phyloP scores from a whole-genome alignment of 2,113 vertebrate genomes.

The Ophiodon elongatus region DNA sequence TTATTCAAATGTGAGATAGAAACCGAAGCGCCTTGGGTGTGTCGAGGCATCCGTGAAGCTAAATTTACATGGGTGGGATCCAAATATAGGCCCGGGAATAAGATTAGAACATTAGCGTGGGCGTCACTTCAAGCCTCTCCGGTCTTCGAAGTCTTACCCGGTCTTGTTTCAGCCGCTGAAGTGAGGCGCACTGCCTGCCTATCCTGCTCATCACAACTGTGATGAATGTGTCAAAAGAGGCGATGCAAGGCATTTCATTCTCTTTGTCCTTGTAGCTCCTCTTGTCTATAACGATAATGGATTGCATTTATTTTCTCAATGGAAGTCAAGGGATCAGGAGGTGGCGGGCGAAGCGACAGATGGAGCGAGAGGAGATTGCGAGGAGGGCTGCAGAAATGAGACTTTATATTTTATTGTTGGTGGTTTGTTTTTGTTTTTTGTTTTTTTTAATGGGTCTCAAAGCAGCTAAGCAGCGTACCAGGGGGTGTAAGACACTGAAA shows the following conservation, averaged over 20 bases:
- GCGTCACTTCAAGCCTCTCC: slow-evolving; percentile 55
- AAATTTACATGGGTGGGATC: slow-evolving; percentile 71
- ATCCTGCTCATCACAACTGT: slow-evolving; percentile 50
- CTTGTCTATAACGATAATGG: slow-evolving; percentile 64
- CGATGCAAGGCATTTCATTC: slow-evolving; percentile 53
- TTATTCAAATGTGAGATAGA: slow-evolving; percentile 76
- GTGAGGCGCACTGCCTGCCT: slow-evolving; percentile 43
- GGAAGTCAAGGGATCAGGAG: slow-evolving; percentile 46
- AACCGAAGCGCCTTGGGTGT: slow-evolving; percentile 68
- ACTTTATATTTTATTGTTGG: slow-evolving; percentile 13
- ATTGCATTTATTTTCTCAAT: slow-evolving; percentile 56
- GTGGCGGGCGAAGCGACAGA: slow-evolving; percentile 24
- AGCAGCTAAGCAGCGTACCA: slow-evolving; percentile 34
- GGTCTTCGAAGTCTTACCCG: slow-evolving; percentile 46
- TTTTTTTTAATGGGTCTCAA: slow-evolving; percentile 17
- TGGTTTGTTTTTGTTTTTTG: neutral
- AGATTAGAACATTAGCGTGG: slow-evolving; percentile 73
- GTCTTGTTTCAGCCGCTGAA: slow-evolving; percentile 47
- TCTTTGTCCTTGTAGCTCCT: slow-evolving; percentile 67
- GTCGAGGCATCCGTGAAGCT: slow-evolving; percentile 68
- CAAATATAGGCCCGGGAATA: slow-evolving; percentile 73
- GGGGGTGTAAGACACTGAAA: slow-evolving; percentile 22
- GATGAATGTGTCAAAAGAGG: slow-evolving; percentile 71
- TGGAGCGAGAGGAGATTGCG: slow-evolving; percentile 4
- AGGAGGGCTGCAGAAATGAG: slow-evolving; percentile 30